phyloP scores from a whole-genome alignment of 2,888 invertebrate genomes.

The Pyralis farinalis region DNA sequence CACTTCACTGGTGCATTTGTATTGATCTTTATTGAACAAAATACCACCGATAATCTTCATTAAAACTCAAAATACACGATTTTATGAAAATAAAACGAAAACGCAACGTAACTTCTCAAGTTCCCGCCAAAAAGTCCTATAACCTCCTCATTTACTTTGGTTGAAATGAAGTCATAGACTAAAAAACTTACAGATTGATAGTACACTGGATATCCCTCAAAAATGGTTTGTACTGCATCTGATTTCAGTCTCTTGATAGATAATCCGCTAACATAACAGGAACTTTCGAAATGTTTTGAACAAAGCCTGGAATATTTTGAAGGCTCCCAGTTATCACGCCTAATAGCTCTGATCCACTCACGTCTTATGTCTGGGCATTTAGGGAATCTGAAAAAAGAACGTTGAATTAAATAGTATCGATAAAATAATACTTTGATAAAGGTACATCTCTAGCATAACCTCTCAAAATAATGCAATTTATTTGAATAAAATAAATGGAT shows the following conservation, averaged over 20 bases:
- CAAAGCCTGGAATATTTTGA: slow-evolving; percentile 6
- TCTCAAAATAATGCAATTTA: background rate
- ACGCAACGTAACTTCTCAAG: too few species aligned
- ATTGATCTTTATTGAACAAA: too few species aligned
- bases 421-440: background rate
- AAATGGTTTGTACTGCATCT: slow-evolving; percentile 6
- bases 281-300: slow-evolving; percentile 7
- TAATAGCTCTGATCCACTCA: slow-evolving; percentile 6
- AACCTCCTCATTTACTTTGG: background rate
- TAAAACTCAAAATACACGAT: too few species aligned
- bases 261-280: background rate
- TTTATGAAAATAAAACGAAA: too few species aligned
- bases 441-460: background rate
- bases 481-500: background rate
- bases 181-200: background rate
- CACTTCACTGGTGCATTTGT: too few species aligned
- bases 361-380: slow-evolving; percentile 5
- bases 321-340: slow-evolving; percentile 6
- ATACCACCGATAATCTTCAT: too few species aligned
- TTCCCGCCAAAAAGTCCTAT: too few species aligned
- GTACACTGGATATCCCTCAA: slow-evolving; percentile 5
- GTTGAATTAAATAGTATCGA: slow-evolving; percentile 5
- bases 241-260: slow-evolving; percentile 1
- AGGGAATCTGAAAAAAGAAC: slow-evolving; percentile 9
- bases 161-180: background rate